Base-by-base conservation (phyloP, 2,113 vertebrate species). In the Platysternon megacephalum region DNA sequence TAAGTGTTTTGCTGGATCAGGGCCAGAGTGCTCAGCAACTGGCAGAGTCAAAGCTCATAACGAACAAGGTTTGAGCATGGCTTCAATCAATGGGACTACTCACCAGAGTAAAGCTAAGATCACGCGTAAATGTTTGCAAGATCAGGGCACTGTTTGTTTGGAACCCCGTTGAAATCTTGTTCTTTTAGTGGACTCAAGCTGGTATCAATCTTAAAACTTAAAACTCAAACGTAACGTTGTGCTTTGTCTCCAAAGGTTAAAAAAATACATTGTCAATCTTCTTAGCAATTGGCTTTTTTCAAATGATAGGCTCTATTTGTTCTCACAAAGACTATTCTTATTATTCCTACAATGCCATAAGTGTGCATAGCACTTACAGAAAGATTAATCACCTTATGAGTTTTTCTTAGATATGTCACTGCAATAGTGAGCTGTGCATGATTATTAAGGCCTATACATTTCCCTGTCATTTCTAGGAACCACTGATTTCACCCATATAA, bases 391-490 rank as follows among this genome's bases (percentile, higher is more conserved):
- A 91, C 52, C 90, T 91, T 84, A 76, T 91, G 90, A 72, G 53
- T 32, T 86, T 68, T 94, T 89, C 79, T 93, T 92, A 95, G 68
- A 88, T 51, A 51, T 16, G 49, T 82, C 95, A 79, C 55, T 76
- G 61, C 81, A 95, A 79, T 91, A 87, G 19, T 49, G 65, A 95
- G 46, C 58, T 90, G 78, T 83, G 94, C 83, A 95, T 8, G 2
- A 78, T 51, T 90, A 86, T 56, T 79, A 58, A 51, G n/a, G n/a
- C 26, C 79, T 88, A 74, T 72, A 82, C 94, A 90, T 93, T 83
- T 87, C 56, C 65, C 48, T 91, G 87, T 72, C 52, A 83, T 93
- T 92, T 91, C 84, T 76, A 93, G 58, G 74, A 97, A 92, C 17
- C 13, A 84, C 32, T 87, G 81, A 16, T 90, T 94, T 89, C 83